A percentile compares a stretch with the other conserved stretches of the same genome.
Conservation (phyloP, 2,888 invertebrate genomes). For the Ptilodon capucinus region DNA sequence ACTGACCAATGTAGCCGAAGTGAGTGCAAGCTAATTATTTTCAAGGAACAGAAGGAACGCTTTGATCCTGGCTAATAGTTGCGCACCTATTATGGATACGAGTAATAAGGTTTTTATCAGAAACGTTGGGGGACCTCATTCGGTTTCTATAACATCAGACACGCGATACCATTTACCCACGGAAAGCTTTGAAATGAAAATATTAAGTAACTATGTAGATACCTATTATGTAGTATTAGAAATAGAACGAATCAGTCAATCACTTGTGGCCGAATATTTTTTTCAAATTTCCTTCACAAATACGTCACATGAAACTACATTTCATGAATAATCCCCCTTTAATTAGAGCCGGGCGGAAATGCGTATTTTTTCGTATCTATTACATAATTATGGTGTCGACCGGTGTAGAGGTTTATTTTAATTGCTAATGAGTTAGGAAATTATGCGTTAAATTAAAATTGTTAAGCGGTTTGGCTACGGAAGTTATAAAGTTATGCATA, state of each 20-base stretch:
- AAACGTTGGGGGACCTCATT: conserved; percentile 12
- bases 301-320: background rate
- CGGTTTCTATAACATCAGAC: conserved; percentile 16
- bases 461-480: conserved; percentile 22
- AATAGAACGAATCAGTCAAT: background rate
- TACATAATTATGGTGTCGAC: conserved; percentile 25
- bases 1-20: background rate
- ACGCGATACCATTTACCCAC: conserved; percentile 18
- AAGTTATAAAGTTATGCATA: background rate
- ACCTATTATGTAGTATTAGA: background rate
- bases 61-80: background rate
- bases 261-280: background rate
- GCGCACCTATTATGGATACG: background rate
- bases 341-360: conserved; percentile 17
- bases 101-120: background rate
- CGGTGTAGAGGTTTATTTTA: conserved; percentile 36
- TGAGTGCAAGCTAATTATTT: background rate
- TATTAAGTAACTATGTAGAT: background rate
- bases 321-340: conserved; percentile 27
- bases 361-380: conserved; percentile 15
- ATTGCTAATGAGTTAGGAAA: conserved; percentile 52
- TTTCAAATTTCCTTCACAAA: background rate
- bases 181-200: conserved; percentile 2
- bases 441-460: conserved; percentile 46
- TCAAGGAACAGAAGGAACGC: too few species aligned